Evolutionary conservation across 1,140 invertebrate genomes (phyloP).

Genomic region (Hycleus cichorii): DNA sequence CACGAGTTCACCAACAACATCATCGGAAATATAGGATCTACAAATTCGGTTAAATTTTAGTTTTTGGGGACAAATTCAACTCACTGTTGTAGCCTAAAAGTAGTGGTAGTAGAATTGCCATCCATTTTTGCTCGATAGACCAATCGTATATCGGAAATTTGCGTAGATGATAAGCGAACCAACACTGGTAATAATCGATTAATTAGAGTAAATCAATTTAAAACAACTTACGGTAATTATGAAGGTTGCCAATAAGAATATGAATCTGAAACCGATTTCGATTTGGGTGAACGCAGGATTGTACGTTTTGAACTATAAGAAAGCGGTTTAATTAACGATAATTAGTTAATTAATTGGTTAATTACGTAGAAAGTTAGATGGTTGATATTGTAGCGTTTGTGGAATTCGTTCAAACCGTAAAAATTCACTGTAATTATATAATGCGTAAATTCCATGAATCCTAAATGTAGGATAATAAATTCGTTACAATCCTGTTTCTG

Average conservation of each 20-base stretch:
- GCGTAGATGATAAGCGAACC: slow-evolving; percentile 81
- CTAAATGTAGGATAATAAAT: slow-evolving; percentile 80
- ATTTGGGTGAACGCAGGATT: slow-evolving; percentile 93
- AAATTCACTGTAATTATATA: slow-evolving; percentile 82
- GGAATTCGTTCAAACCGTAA: slow-evolving; percentile 75
- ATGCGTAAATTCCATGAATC: slow-evolving; percentile 80
- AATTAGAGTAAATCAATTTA: not conserved
- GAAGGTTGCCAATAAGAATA: slow-evolving; percentile 84
- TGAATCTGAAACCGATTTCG: slow-evolving; percentile 93
- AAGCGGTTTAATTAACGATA: not conserved
- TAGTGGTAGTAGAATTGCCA: slow-evolving; percentile 81
- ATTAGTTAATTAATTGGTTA: slow-evolving; percentile 31
- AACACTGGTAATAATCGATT: slow-evolving; percentile 58
- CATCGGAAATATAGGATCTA: slow-evolving; percentile 91
- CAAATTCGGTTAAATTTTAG: slow-evolving; percentile 22
- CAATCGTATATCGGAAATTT: slow-evolving; percentile 87
- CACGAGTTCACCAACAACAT: slow-evolving; percentile 84
- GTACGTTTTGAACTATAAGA: slow-evolving; percentile 85
- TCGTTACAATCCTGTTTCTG: slow-evolving; percentile 77
- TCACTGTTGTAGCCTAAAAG: slow-evolving; percentile 89
- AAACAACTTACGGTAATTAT: slow-evolving; percentile 70
- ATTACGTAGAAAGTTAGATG: slow-evolving; percentile 86
- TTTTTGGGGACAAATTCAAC: slow-evolving; percentile 23
- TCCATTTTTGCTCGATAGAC: slow-evolving; percentile 98
- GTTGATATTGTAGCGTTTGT: slow-evolving; percentile 74